Conservation (phyloP, 2,888 invertebrate species). For the Cartodere bifasciata region DNA sequence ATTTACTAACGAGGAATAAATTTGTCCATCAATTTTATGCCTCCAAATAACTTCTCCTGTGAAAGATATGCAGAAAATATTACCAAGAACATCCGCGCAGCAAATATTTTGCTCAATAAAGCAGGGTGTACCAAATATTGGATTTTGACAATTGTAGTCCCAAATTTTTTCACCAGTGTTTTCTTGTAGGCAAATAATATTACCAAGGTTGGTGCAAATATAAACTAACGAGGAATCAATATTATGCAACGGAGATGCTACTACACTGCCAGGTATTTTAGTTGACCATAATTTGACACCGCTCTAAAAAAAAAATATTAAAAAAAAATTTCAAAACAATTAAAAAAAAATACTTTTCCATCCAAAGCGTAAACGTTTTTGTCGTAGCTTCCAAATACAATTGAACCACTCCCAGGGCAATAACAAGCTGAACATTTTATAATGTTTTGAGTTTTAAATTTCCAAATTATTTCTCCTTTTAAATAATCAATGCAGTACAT, state of each 20-base stretch:
- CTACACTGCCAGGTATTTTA: background rate
- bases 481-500: constrained; percentile 51
- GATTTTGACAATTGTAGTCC: constrained; percentile 43
- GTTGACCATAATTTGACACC: background rate
- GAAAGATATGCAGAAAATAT: constrained; percentile 40
- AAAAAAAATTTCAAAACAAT: constrained; percentile 7
- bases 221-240: too few relatives aligned
- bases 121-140: constrained; percentile 53
- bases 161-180: constrained; percentile 42
- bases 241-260: constrained; percentile 5
- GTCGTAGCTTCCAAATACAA: constrained; percentile 64
- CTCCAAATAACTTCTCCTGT: constrained; percentile 38
- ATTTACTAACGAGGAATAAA: constrained; percentile 56
- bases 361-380: constrained; percentile 46
- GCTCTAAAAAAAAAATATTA: background rate
- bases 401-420: constrained; percentile 26
- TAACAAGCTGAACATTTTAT: constrained; percentile 51
- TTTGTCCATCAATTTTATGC: constrained; percentile 30
- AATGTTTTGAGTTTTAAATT: constrained; percentile 43
- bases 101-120: constrained; percentile 40
- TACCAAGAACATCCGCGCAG: constrained; percentile 43
- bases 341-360: constrained; percentile 18
- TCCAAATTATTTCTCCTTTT: constrained; percentile 47
- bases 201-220: too few relatives aligned
- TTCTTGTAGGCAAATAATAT: too few relatives aligned